Conservation (phyloP, 2,113 vertebrate genomes). For the Cheilinus undulatus region DNA sequence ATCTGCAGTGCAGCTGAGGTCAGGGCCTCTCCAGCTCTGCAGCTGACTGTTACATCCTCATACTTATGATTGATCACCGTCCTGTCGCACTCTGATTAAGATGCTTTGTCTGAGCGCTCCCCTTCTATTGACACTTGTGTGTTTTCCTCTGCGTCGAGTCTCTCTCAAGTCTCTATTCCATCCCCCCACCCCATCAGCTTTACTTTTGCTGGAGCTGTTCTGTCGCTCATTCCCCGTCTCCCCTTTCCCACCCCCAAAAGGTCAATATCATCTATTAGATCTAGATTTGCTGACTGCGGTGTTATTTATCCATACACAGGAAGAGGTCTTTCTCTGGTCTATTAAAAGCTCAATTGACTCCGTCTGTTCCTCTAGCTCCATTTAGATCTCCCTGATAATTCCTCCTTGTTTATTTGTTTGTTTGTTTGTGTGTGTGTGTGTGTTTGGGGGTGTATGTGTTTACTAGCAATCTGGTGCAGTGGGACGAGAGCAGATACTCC, state of each 20-base stretch:
- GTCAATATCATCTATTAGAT: constrained; percentile 78
- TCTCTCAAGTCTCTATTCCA: neutral
- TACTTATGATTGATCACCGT: constrained; percentile 67
- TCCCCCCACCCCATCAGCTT: neutral
- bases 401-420: constrained; percentile 7
- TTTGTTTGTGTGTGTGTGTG: constrained; percentile 27
- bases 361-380: constrained; percentile 54
- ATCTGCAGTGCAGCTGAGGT: constrained; percentile 70
- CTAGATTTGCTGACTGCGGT: constrained; percentile 75
- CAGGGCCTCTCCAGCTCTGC: constrained; percentile 56
- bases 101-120: constrained; percentile 58
- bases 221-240: neutral
- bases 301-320: constrained; percentile 70
- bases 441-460: constrained; percentile 6
- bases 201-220: neutral
- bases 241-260: constrained; percentile 50
- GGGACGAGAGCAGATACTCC: constrained; percentile 12
- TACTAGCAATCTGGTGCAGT: constrained; percentile 6
- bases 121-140: constrained; percentile 60
- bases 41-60: constrained; percentile 39
- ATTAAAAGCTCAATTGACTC: constrained; percentile 77
- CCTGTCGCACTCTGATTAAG: constrained; percentile 68
- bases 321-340: constrained; percentile 57
- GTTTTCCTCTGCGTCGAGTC: constrained; percentile 36
- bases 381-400: constrained; percentile 61